These are phyloP conservation scores for Lasiurus borealis DNA, from an alignment of 2,113 vertebrate genomes.

Conservation along the genomic window DNA sequence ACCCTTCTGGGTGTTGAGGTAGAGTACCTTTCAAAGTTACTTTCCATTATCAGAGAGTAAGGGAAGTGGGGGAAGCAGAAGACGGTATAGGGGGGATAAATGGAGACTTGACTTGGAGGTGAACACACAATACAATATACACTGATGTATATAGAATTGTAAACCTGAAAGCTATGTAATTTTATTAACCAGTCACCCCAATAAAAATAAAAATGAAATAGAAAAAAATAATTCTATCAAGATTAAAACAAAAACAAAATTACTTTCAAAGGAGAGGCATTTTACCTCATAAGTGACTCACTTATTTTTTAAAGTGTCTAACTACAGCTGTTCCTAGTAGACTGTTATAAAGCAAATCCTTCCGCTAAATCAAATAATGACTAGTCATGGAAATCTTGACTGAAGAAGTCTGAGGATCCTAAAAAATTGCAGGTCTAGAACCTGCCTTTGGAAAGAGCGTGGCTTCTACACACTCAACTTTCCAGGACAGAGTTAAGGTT, in stretches of 20 bases:
- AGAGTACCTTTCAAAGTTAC: background rate
- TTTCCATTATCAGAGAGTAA: background rate
- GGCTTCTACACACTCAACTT: background rate
- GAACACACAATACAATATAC: background rate
- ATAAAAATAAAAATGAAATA: background rate
- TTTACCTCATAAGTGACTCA: background rate
- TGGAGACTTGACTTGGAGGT: background rate
- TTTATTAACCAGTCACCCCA: background rate
- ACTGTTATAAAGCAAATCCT: background rate
- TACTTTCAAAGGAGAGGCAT: background rate
- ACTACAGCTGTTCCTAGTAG: background rate
- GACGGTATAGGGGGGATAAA: background rate
- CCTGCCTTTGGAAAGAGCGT: background rate
- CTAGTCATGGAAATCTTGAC: background rate
- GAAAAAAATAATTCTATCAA: background rate
- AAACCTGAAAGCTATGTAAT: background rate
- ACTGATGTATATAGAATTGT: background rate
- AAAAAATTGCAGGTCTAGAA: background rate
- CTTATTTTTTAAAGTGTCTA: background rate
- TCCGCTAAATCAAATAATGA: background rate
- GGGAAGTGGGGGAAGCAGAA: background rate
- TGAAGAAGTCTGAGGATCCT: background rate
- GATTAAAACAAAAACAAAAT: background rate
- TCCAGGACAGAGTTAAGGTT: background rate
- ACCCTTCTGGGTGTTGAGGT: background rate